These are phyloP conservation scores for Cossypha niveicapilla DNA, from an alignment of 2,797 vertebrate genomes.

Conservation along the genomic window DNA sequence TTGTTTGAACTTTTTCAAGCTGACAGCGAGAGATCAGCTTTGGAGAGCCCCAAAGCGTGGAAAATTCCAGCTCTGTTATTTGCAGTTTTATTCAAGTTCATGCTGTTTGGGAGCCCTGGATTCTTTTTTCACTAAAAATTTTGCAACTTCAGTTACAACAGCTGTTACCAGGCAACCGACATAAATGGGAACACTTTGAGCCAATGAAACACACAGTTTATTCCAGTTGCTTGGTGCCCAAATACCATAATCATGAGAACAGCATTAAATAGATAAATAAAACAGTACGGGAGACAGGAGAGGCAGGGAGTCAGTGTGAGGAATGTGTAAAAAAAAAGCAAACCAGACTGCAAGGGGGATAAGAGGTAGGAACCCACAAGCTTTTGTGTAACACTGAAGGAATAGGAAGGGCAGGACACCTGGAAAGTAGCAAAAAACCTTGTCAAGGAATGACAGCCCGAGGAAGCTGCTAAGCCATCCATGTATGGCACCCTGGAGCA, in stretches of 20 bases:
- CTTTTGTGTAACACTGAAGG: fast-evolving
- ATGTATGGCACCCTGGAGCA: neutral
- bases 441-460: neutral
- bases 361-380: neutral
- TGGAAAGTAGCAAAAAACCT: neutral
- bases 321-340: neutral
- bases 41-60: constrained; percentile 2
- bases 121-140: constrained; percentile 31
- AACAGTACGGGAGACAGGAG: neutral
- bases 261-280: constrained; percentile 1
- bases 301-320: neutral
- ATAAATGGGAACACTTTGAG: constrained; percentile 8
- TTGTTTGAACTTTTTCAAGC: constrained; percentile 20
- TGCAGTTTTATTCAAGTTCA: neutral
- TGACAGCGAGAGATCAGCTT: neutral
- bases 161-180: constrained; percentile 41
- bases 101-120: neutral
- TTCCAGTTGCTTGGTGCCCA: constrained; percentile 17
- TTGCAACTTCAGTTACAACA: constrained; percentile 41
- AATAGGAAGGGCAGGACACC: neutral
- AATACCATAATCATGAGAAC: constrained; percentile 44
- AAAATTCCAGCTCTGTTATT: constrained; percentile 24
- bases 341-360: neutral
- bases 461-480: neutral
- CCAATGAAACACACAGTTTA: constrained; percentile 24